Evolutionary conservation across 2,113 vertebrate species (phyloP).

Genomic region (Pipra filicauda): DNA sequence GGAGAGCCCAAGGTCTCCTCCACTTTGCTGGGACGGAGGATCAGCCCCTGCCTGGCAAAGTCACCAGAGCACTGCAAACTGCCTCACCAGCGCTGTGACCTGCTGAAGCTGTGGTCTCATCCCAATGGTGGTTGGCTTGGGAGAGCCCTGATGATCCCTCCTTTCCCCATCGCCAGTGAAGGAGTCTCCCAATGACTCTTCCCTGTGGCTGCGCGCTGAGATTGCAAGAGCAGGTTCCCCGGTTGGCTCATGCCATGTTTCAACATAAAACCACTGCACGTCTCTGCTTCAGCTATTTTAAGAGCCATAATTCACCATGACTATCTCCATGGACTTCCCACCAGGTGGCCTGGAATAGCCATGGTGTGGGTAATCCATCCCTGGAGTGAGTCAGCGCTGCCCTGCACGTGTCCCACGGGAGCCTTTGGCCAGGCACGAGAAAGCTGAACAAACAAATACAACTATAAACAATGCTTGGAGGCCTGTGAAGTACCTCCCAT

Average conservation of each 20-base stretch:
- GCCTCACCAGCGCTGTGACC: rapidly evolving
- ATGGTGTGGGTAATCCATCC: background rate
- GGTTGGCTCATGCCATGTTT: background rate
- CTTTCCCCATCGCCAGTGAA: background rate
- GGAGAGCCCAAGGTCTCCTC: background rate
- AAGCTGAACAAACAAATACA: background rate
- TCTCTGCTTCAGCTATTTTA: background rate
- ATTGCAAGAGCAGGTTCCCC: background rate
- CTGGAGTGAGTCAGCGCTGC: background rate
- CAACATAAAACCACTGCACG: rapidly evolving
- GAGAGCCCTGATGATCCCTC: background rate
- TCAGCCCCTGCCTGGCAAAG: background rate
- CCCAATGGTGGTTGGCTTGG: background rate
- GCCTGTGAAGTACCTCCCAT: background rate
- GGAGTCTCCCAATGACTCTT: background rate
- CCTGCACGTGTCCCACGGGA: rapidly evolving
- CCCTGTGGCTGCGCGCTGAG: background rate
- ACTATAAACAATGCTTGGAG: background rate
- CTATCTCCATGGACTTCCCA: background rate
- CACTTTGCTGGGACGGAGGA: background rate
- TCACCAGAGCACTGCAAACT: rapidly evolving
- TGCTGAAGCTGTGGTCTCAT: background rate
- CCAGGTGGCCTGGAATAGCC: background rate
- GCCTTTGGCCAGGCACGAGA: rapidly evolving
- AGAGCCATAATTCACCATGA: background rate